Percentiles rank a stretch among this genome's conserved stretches.
These are phyloP conservation scores for Phytoseiulus persimilis DNA, from an alignment of 2,888 invertebrate species.

Conservation along the genomic window DNA sequence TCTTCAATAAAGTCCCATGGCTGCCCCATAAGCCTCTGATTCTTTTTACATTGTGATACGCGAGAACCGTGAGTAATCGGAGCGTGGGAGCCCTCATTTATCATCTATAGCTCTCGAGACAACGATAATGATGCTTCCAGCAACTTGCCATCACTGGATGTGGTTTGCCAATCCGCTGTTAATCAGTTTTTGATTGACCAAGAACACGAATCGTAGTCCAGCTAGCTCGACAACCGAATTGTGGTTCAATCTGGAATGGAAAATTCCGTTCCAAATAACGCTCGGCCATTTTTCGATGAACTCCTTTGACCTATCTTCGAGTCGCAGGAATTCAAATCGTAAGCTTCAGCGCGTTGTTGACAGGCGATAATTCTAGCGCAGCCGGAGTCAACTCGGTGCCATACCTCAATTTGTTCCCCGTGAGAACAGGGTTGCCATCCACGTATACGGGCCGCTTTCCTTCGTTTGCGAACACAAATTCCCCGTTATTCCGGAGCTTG, in stretches of 20 bases:
- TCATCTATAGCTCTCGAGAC: not conserved
- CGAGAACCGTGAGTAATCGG: too few species aligned
- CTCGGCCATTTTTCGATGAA: too few species aligned
- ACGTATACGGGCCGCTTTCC: constrained; percentile 89
- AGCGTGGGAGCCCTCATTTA: not conserved
- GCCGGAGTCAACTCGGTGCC: too few species aligned
- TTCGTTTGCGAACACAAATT: constrained; percentile 88
- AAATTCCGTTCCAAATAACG: not conserved
- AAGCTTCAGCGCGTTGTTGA: not conserved
- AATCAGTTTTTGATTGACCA: constrained; percentile 83
- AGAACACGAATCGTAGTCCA: constrained; percentile 80
- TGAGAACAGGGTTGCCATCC: constrained; percentile 78
- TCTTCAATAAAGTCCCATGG: too few species aligned
- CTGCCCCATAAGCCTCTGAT: too few species aligned
- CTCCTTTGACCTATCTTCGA: too few species aligned
- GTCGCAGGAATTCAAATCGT: too few species aligned
- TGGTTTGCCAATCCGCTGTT: constrained; percentile 54
- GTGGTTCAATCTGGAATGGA: constrained; percentile 66
- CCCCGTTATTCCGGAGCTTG: constrained; percentile 77
- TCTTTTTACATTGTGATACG: too few species aligned
- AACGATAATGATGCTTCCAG: not conserved
- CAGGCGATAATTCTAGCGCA: not conserved
- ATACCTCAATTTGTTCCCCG: constrained; percentile 64
- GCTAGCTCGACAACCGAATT: constrained; percentile 92
- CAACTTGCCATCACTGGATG: not conserved